Base-by-base conservation (phyloP, 2,888 invertebrate genomes). In the Tipula lateralis region DNA sequence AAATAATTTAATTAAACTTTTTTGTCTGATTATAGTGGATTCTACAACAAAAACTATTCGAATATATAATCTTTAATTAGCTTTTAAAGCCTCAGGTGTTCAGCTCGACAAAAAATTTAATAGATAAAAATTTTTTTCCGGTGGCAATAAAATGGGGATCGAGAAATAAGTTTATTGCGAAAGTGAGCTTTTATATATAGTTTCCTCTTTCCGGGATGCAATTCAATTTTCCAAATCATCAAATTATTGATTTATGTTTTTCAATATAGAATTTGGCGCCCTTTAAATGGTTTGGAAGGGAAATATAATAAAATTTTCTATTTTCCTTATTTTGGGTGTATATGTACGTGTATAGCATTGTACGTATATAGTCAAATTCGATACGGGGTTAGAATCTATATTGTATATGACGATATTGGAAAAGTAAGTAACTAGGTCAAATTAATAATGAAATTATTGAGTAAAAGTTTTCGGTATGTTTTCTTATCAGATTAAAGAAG, bases 1-100 rank as follows among this genome's bases (percentile, higher is more conserved):
- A 7, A 66, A 66, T 66, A 66, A 66, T 24, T 66, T 24, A 66
- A 66, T 66, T 66, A 66, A 66, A 66, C 0, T 24, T 24, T 24
- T 66, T 66, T 3, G 24, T 66, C 66, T 24, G 9, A 66, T 24
- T 66, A 66, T 9, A 66, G 66, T 66, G 19, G 66, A 24, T 66
- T 24, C 24, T 66, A 24, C 66, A 0, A 24, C 9, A 66, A n/a
- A n/a, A n/a, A n/a, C n/a, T 66, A 66, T 12, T 9, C 13, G 0
- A 0, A 24, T 6, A 24, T 24, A 66, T 24, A 66, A 66, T 7
- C 66, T 66, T 66, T 66, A 66, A 66, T 66, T 66, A 66, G 66
- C 66, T 66, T 66, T 66, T 66, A 66, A 24, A 66, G 66, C 66
- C 66, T 66, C 66, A 66, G 66, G 66, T 66, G 66, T 66, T 66